Conservation (phyloP, 2,888 invertebrate species). For the Pachliopta kotzebuea region DNA sequence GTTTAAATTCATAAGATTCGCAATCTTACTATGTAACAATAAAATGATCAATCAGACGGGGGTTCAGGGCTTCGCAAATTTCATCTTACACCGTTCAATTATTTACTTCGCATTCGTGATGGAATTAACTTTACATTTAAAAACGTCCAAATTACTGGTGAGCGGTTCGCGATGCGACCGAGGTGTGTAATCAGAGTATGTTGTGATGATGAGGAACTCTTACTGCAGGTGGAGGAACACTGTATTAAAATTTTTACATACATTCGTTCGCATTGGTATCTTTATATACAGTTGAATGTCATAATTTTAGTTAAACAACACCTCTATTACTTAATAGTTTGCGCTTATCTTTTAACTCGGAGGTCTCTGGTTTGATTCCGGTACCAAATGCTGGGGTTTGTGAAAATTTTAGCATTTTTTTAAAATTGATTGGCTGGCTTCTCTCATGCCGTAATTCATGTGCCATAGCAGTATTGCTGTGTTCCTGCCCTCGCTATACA, state of each 20-base stretch:
- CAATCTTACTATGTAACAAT: background rate
- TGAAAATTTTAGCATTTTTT: too few species aligned
- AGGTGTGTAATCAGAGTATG: constrained; percentile 18
- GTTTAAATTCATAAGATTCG: background rate
- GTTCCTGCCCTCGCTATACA: too few species aligned
- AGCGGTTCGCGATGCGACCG: background rate
- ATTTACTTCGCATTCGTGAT: constrained; percentile 11
- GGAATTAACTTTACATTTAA: constrained; percentile 20
- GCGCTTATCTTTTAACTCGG: too few species aligned
- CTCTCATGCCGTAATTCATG: too few species aligned
- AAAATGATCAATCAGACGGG: background rate
- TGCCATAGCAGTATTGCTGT: too few species aligned
- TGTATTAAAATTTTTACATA: constrained; percentile 2
- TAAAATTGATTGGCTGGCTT: too few species aligned
- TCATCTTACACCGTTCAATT: constrained; percentile 6
- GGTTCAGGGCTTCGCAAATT: background rate
- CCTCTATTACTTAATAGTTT: too few species aligned
- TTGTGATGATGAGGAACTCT: constrained; percentile 18
- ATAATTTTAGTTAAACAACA: too few species aligned
- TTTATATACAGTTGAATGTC: too few species aligned
- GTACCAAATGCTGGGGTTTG: too few species aligned
- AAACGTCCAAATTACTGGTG: constrained; percentile 15
- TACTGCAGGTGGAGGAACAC: background rate
- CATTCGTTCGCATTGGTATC: background rate
- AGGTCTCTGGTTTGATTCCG: too few species aligned